These are phyloP conservation scores for Venusia cambrica DNA, from an alignment of 2,888 invertebrate species.

Conservation along the genomic window DNA sequence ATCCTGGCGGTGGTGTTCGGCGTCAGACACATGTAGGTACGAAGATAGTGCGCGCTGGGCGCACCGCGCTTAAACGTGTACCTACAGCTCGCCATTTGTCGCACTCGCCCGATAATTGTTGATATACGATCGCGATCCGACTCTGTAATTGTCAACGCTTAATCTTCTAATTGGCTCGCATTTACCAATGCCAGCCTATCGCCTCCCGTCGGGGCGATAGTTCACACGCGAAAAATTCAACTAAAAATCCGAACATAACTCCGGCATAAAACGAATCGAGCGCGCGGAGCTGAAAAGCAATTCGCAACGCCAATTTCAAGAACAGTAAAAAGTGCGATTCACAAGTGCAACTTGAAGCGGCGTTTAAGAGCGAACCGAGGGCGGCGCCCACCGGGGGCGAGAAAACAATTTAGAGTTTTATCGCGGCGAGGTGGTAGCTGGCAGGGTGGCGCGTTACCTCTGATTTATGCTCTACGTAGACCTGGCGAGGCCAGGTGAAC, in stretches of 20 bases:
- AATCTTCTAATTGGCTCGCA: conserved; percentile 81
- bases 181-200: conserved; percentile 76
- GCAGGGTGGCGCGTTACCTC: conserved; percentile 59
- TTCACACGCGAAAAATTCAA: conserved; percentile 47
- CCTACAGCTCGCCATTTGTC: conserved; percentile 69
- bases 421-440: conserved; percentile 61
- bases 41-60: conserved; percentile 21
- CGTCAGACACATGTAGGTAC: conserved; percentile 36
- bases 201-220: conserved; percentile 57
- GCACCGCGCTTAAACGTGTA: conserved; percentile 62
- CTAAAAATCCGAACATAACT: conserved; percentile 40
- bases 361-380: conserved; percentile 79
- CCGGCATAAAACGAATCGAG: conserved; percentile 49
- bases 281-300: conserved; percentile 66
- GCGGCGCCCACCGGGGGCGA: conserved; percentile 78
- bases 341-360: conserved; percentile 80
- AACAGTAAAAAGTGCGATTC: conserved; percentile 80
- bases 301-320: conserved; percentile 74
- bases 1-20: conserved; percentile 21
- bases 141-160: conserved; percentile 80
- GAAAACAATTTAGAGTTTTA: conserved; percentile 80
- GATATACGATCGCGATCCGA: conserved; percentile 79
- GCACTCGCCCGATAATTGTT: conserved; percentile 79
- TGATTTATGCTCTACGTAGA: conserved; percentile 76
- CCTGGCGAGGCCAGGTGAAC: conserved; percentile 53